A percentile compares a stretch with the other conserved stretches of the same genome.
Evolutionary conservation across 2,888 invertebrate species (phyloP).

Genomic region (Gymnosoma rotundatum): DNA sequence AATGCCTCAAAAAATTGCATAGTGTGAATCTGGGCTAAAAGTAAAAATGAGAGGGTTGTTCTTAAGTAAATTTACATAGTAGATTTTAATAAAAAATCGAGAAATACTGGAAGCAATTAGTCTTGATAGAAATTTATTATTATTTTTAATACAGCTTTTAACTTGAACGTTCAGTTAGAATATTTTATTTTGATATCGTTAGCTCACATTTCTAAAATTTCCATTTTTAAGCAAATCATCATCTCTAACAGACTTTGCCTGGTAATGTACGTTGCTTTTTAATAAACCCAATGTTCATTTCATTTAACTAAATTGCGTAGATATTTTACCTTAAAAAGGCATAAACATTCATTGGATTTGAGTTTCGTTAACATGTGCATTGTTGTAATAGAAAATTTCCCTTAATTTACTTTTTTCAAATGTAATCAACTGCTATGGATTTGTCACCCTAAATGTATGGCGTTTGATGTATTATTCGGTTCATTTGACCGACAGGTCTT

Average conservation of each 20-base stretch:
- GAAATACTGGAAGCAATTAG: too few relatives aligned
- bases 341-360: constrained; percentile 54
- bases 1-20: too few relatives aligned
- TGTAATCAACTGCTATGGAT: constrained; percentile 82
- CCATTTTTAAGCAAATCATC: too few relatives aligned
- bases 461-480: constrained; percentile 83
- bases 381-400: constrained; percentile 18
- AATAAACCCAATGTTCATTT: constrained; percentile 12
- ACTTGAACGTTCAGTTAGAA: too few relatives aligned
- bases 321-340: constrained; percentile 2
- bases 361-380: constrained; percentile 39
- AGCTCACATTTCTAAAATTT: too few relatives aligned
- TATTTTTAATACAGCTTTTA: too few relatives aligned
- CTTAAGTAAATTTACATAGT: too few relatives aligned
- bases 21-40: too few relatives aligned
- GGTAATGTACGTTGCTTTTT: not conserved
- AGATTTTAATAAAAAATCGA: too few relatives aligned
- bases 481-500: constrained; percentile 83
- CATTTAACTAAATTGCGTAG: not conserved
- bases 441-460: constrained; percentile 82
- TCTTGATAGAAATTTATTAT: too few relatives aligned
- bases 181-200: too few relatives aligned
- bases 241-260: not conserved
- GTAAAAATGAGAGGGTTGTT: too few relatives aligned
- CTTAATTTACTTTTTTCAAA: constrained; percentile 68